Evolutionary conservation across 2,797 vertebrate species (phyloP), one percentile per base, ranked within the genome.

Genomic region (Schizothorax lantsangensis): DNA sequence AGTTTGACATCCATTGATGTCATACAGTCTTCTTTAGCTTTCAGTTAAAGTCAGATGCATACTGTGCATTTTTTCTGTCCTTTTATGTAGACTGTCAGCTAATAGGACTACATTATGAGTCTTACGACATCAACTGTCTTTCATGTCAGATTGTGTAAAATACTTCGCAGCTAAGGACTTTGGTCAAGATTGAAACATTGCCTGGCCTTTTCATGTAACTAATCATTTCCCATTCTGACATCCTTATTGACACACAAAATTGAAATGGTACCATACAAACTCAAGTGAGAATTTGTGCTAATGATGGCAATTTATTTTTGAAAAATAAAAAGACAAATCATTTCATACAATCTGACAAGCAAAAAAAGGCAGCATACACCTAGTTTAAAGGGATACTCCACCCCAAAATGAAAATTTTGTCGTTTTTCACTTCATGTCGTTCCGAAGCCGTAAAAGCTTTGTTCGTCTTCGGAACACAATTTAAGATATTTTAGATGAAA

Each of bases 31-130:
- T 57, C 2, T 77, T 38, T 57, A n/a, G 52, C 10, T 14, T 23
- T 77, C 52, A 77, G 47, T 30, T 23, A 54, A 75, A 75, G 26
- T 21, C 45, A 15, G 47, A 52, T 33, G 17, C 2, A 14, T 9
- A 10, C n/a, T 75, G 26, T 49, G 66, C n/a, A 19, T 4, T 49
- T 30, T 40, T 54, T 38, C 49, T 78, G 49, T 57, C 21, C 6
- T 79, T 79, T 79, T 40, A 59, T 40, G 12, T n/a, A 59, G 75
- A 40, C 52, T 38, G 52, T n/a, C 52, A 78, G 11, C 23, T 57
- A 38, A 23, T 40, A 52, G 49, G 49, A 52, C 15, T 17, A 15
- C 36, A 78, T 14, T 57, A 57, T 38, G 21, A 57, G 19, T 12
- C 8, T 36, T 54, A 54, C 0, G 2, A 47, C 72, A 49, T n/a